A percentile compares a stretch with the other conserved stretches of the same genome.
Evolutionary conservation across 53 echinoderm and acorn worm species (phyloP).

Genomic region (Patiria pectinifera): DNA sequence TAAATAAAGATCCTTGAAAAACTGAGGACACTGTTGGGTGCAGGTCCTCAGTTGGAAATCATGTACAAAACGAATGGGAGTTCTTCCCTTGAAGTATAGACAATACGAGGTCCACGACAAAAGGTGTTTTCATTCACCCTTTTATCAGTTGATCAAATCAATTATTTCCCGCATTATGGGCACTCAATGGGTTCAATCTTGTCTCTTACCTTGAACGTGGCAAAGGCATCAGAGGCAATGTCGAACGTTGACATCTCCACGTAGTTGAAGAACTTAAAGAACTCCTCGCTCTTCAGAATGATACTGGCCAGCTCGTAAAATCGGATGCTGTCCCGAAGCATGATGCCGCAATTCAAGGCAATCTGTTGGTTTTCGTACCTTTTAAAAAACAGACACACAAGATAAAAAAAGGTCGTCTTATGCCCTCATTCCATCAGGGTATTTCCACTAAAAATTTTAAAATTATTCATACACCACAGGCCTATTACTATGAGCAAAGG

Average conservation of each 20-base stretch:
- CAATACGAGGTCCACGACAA: too few relatives aligned
- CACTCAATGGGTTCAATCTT: background rate
- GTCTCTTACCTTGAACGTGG: conserved; percentile 91
- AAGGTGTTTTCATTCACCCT: too few relatives aligned
- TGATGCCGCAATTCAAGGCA: conserved; percentile 92
- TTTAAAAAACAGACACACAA: background rate
- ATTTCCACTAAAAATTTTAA: too few relatives aligned
- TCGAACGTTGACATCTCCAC: conserved; percentile 96
- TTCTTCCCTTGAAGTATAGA: too few relatives aligned
- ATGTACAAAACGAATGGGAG: too few relatives aligned
- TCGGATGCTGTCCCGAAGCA: conserved; percentile 89
- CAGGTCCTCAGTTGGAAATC: too few relatives aligned
- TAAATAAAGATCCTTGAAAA: too few relatives aligned
- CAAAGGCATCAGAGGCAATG: conserved; percentile 97
- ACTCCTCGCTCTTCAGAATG: conserved; percentile 67
- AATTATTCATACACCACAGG: too few relatives aligned
- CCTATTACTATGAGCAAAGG: too few relatives aligned
- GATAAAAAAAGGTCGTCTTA: background rate
- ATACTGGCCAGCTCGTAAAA: conserved; percentile 75
- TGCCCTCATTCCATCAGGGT: background rate
- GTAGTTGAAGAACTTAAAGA: conserved; percentile 84
- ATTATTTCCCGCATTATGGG: background rate
- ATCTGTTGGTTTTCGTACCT: conserved; percentile 89
- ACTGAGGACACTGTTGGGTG: too few relatives aligned
- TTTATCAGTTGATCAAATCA: too few relatives aligned